Evolutionary conservation across 2,888 invertebrate genomes (phyloP).

Genomic region (Willowsia nigromaculata): DNA sequence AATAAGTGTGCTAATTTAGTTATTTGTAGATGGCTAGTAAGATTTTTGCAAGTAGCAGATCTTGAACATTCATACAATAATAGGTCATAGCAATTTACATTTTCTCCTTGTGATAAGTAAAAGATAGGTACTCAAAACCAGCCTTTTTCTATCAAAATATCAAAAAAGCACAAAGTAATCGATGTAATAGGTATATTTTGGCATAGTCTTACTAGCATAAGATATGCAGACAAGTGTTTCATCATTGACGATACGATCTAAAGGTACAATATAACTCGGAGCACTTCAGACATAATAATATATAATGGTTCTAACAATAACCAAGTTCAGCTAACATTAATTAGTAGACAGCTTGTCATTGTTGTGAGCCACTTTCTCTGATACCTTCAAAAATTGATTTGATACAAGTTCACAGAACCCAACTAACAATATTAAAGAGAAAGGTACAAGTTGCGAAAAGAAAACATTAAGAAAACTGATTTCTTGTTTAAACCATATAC

Average conservation of each 20-base stretch:
- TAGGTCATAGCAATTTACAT: neutral
- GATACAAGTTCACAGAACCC: neutral
- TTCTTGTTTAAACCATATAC: neutral
- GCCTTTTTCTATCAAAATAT: slow-evolving; percentile 56
- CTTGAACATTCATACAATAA: neutral
- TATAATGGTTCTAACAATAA: neutral
- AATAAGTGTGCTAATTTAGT: no score
- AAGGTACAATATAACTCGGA: slow-evolving; percentile 17
- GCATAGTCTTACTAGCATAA: neutral
- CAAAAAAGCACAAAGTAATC: slow-evolving; percentile 46
- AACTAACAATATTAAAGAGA: slow-evolving; percentile 6
- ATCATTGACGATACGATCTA: neutral
- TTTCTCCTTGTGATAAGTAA: neutral
- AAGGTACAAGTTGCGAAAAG: slow-evolving; percentile 61
- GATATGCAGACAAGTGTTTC: neutral
- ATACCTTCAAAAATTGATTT: neutral
- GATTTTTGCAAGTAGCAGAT: slow-evolving; percentile 1
- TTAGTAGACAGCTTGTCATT: neutral
- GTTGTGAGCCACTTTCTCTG: no score
- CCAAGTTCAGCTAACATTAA: neutral
- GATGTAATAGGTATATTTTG: slow-evolving; percentile 26
- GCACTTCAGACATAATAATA: neutral
- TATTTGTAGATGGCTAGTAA: no score
- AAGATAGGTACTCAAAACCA: slow-evolving; percentile 60
- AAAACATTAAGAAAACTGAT: neutral